Evolutionary conservation across 2,797 vertebrate genomes (phyloP).

Genomic region (Alosa sapidissima): DNA sequence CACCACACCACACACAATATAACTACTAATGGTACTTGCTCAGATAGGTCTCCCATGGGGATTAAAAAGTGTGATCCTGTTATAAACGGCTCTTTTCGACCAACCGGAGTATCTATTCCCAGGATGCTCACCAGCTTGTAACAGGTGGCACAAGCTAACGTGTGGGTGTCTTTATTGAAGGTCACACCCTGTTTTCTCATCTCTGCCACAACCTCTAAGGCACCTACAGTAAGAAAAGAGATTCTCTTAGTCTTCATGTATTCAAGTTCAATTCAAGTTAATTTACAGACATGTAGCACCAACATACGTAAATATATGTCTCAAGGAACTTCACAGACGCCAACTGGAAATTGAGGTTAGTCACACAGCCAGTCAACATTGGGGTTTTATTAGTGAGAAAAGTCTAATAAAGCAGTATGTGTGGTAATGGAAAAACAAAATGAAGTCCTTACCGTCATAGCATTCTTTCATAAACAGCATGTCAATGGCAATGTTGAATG

Average conservation of each 20-base stretch:
- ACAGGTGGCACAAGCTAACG: constrained; percentile 81
- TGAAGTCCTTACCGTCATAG: constrained; percentile 80
- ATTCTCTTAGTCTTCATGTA: constrained; percentile 1
- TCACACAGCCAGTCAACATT: too few species aligned
- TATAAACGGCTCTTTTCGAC: background rate
- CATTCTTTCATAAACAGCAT: constrained; percentile 87
- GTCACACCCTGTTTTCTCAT: constrained; percentile 82
- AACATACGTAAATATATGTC: too few species aligned
- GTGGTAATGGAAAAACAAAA: background rate
- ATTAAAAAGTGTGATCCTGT: background rate
- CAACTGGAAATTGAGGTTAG: too few species aligned
- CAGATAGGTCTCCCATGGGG: background rate
- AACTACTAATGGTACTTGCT: background rate
- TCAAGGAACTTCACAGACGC: too few species aligned
- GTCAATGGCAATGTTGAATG: constrained; percentile 90
- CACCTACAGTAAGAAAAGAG: constrained; percentile 66
- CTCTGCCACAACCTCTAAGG: constrained; percentile 78
- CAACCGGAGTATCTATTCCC: background rate
- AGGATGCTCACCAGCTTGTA: constrained; percentile 84
- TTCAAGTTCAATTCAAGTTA: too few species aligned
- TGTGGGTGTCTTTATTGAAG: constrained; percentile 81
- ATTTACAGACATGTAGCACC: too few species aligned
- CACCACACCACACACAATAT: too few species aligned
- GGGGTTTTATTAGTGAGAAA: too few species aligned
- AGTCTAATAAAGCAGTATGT: background rate